Evolutionary conservation across 1,140 invertebrate genomes (phyloP), one percentile per base, ranked within the genome.

Genomic region (Whitmania pigra): DNA sequence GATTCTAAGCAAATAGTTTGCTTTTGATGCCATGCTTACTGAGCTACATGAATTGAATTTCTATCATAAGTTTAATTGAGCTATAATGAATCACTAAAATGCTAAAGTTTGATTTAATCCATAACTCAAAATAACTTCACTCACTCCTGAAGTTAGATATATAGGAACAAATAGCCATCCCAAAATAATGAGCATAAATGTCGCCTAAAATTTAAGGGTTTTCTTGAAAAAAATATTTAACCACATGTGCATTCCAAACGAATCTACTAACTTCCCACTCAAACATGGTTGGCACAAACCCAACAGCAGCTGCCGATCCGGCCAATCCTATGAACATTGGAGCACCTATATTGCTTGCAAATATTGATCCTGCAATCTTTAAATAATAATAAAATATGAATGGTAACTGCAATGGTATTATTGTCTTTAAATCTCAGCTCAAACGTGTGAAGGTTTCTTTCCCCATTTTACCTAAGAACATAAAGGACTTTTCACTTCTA

Each of bases 321-420:
- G 84, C 82, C 18, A 86, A 75, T 66, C 85, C 85, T 67, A 86
- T 84, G 74, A 86, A 86, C 79, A 85, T 85, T 4, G 83, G 85
- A 72, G 81, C 83, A 2, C 85, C 85, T 68, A 85, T 84, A 73
- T 85, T 86, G 71, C 82, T 84, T 0, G 85, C 84, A 76, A 86
- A 86, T 60, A 86, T 77, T 17, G 84, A 85, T 18, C 85, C 85
- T 60, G 86, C 85, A 17, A 86, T 82, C 84, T 85, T 71, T 25
- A 73, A 74, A 53, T 43, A 69, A 36, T 36, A 43, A 71, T 6
- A 6, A 22, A 11, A 13, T 11, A 36, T 69, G 1, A 0, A 69
- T 22, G 1, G 27, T 22, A 15, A 68, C 13, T 71, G 27, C 1
- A 54, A 25, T 25, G 36, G 27, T 25, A 54, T 53, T 22, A 29